Evolutionary conservation across 1,140 invertebrate genomes (phyloP), one percentile per base, ranked within the genome.

Genomic region (Yoshiicerus persimilis): DNA sequence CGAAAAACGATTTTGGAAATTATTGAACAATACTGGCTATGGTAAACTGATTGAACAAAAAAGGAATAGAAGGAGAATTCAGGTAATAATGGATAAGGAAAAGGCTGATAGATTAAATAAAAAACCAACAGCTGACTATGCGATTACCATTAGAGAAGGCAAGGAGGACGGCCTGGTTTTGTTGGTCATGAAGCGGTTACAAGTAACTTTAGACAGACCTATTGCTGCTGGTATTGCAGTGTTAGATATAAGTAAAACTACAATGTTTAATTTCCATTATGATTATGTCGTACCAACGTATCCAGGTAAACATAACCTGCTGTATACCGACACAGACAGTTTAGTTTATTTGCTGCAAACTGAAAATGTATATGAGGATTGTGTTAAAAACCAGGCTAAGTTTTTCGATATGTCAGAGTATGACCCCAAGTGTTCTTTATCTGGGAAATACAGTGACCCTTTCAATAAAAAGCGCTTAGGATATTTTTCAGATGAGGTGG

Each of bases 1-100:
- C 23, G 27, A 92, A 84, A 91, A 91, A 90, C 87, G 91, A 87
- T 92, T 92, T 80, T 92, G 87, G 66, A 92, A 92, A 87, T 70
- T 91, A 20, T 87, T 92, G 87, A 90, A 90, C 25, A 92, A 92
- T 86, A 56, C 32, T 36, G 4, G 86, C 88, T 27, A 91, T 90
- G 89, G 91, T 87, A 38, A 91, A 90, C 86, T 90, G 84, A 36
- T 90, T 90, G 88, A 91, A 91, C 88, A 91, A 86, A 90, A 91
- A 9, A 89, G 91, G 84, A 88, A 90, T 27, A 83, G 90, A 88
- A 39, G 2, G 6, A 77, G 70, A 25, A 64, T 87, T 9, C 20
- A 64, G 10, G 27, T 89, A 2, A 38, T 86, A 3, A 2, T 30
- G 1, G 66, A 9, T 38, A 9, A 23, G 9, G 84, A 87, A 25